Evolutionary conservation across 2,113 vertebrate genomes (phyloP).

Genomic region (Pituophis catenifer): DNA sequence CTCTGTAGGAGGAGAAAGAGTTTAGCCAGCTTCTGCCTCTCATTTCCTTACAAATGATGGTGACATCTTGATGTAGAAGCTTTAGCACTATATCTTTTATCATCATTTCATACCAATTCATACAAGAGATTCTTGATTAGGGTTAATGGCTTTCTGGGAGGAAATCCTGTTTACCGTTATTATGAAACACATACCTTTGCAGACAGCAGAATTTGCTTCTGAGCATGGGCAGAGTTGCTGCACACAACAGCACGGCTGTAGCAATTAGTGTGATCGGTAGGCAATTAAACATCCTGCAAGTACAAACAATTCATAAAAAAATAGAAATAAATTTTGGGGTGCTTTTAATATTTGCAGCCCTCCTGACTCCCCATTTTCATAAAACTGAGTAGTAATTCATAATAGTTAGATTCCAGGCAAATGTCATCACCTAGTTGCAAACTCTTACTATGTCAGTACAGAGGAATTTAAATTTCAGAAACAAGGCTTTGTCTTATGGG

Average conservation of each 20-base stretch:
- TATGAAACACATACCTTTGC: no score
- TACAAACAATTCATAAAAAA: background rate
- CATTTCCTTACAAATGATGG: background rate
- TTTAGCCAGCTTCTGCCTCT: background rate
- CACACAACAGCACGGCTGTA: background rate
- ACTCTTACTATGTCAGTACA: conserved; percentile 46
- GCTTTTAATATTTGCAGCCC: background rate
- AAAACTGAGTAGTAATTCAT: background rate
- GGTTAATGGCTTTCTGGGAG: background rate
- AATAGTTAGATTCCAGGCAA: conserved; percentile 37
- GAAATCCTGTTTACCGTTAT: background rate
- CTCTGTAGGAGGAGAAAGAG: background rate
- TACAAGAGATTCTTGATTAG: background rate
- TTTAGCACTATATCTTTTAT: background rate
- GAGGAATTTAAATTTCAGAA: conserved; percentile 52
- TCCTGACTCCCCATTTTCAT: background rate
- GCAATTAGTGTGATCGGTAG: background rate
- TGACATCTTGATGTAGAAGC: background rate
- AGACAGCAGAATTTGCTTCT: background rate
- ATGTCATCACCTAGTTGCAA: conserved; percentile 42
- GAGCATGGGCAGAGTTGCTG: background rate
- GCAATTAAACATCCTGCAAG: background rate
- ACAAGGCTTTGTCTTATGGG: conserved; percentile 54
- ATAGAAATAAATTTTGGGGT: background rate
- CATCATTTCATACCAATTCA: background rate